Base-by-base conservation (phyloP, 2,113 vertebrate genomes). In the Clarias magur region DNA sequence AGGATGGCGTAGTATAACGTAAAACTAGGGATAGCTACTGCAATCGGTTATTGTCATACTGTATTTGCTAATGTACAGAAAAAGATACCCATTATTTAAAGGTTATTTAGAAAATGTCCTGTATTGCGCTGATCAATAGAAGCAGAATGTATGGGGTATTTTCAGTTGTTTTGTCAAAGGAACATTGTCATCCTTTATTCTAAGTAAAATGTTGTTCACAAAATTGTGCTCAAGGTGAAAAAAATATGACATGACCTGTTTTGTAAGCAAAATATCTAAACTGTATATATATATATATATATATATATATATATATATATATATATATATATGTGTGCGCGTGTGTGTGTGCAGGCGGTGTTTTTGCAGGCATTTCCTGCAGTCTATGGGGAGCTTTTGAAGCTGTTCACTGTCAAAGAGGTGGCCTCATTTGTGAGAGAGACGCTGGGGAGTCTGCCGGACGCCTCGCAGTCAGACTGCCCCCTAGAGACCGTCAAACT, bases 281-380 rank as follows among this genome's bases (percentile, higher is more conserved):
- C 0, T 78, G 23, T 87, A 2, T 34, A 34, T 34, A 34, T n/a
- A n/a, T n/a, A n/a, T n/a, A n/a, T n/a, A n/a, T n/a, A n/a, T n/a
- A n/a, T n/a, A n/a, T n/a, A n/a, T n/a, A n/a, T n/a, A n/a, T n/a
- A n/a, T n/a, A n/a, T n/a, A n/a, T n/a, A n/a, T n/a, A n/a, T n/a
- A n/a, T n/a, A n/a, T n/a, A n/a, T n/a, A n/a, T n/a, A n/a, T n/a
- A n/a, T n/a, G 56, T 34, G 27, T 78, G 16, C 85, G 10, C 70
- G 48, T 67, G 48, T 67, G 57, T 72, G 16, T 38, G 67, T 89
- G 16, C 85, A 99, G 98, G 97, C 97, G 21, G 96, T 99, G 89
- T 99, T 99, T 94, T 96, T 99, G 90, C 96, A 95, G 91, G 98
- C 97, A 0, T 99, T 99, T 88, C 98, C 98, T 0, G 96, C 96